phyloP scores from a whole-genome alignment of 1,140 invertebrate genomes.

The Ceratina australensis region DNA sequence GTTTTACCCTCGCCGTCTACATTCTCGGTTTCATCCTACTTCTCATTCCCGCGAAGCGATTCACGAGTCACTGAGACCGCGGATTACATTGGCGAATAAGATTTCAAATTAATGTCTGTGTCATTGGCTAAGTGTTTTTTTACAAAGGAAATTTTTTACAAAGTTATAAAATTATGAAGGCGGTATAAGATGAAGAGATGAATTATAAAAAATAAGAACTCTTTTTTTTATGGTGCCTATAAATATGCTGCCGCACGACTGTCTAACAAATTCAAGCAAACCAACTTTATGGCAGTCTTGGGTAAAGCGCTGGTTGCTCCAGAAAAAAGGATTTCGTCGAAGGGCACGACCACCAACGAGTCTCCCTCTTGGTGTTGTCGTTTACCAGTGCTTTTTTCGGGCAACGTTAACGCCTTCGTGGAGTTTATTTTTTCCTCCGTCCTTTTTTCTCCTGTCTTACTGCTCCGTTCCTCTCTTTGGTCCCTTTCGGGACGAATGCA shows the following conservation, averaged over 20 bases:
- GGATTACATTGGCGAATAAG: no score
- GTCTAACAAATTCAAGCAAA: background rate
- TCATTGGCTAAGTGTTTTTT: no score
- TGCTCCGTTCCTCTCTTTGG: background rate
- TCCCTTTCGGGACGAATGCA: slow-evolving; percentile 6
- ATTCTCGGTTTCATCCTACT: background rate
- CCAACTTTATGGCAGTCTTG: slow-evolving; percentile 16
- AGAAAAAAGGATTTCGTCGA: slow-evolving; percentile 6
- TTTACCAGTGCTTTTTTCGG: slow-evolving; percentile 42
- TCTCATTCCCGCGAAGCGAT: background rate
- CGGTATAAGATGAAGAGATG: no score
- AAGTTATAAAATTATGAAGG: no score
- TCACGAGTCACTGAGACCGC: no score
- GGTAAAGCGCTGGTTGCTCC: background rate
- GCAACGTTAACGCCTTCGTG: slow-evolving; percentile 40
- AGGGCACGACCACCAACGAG: slow-evolving; percentile 46
- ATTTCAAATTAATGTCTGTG: no score
- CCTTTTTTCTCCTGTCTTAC: background rate
- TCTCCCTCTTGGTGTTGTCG: slow-evolving; percentile 8
- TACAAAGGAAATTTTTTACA: no score
- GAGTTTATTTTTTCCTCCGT: background rate
- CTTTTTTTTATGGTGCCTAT: no score
- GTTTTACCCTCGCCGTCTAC: slow-evolving; percentile 13
- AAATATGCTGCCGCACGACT: background rate
- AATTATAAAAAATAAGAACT: no score